Evolutionary conservation across 1,140 invertebrate genomes (phyloP).

Genomic region (Lordiphosa collinella): DNA sequence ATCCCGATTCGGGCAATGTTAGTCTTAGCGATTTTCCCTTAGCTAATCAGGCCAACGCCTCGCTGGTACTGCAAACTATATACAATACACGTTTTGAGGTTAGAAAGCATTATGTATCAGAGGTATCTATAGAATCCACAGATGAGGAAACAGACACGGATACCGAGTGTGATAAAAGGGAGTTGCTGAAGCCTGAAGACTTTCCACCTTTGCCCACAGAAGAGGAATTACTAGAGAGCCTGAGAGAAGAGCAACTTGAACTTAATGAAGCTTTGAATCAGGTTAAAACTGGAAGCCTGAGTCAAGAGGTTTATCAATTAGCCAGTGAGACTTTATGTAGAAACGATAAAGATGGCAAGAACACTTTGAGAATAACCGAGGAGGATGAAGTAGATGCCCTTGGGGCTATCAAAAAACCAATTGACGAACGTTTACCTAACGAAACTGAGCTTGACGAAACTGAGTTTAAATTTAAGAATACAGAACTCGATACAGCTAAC

Average conservation of each 20-base stretch:
- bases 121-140: conserved; percentile 44
- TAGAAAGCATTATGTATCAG: conserved; percentile 53
- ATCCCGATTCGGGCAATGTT: conserved; percentile 75
- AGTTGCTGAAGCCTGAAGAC: conserved; percentile 12
- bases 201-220: conserved; percentile 67
- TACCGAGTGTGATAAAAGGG: neutral
- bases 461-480: neutral
- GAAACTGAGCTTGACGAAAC: too few relatives aligned
- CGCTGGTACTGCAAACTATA: conserved; percentile 43
- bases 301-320: conserved; percentile 4
- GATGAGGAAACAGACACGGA: conserved; percentile 12
- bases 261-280: too few relatives aligned
- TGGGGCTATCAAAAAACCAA: too few relatives aligned
- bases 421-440: too few relatives aligned
- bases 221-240: conserved; percentile 58
- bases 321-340: neutral
- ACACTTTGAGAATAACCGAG: neutral
- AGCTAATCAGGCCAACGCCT: conserved; percentile 44
- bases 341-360: neutral
- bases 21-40: conserved; percentile 71
- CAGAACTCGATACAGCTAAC: conserved; percentile 8
- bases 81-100: conserved; percentile 71
- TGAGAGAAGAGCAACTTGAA: conserved; percentile 42
- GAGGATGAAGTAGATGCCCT: neutral
- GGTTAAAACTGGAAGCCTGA: neutral